Percentiles rank a stretch among this genome's conserved stretches.
These are phyloP conservation scores for Chiridota heheva DNA, from an alignment of 35 echinoderm and acorn worm genomes.

Conservation along the genomic window DNA sequence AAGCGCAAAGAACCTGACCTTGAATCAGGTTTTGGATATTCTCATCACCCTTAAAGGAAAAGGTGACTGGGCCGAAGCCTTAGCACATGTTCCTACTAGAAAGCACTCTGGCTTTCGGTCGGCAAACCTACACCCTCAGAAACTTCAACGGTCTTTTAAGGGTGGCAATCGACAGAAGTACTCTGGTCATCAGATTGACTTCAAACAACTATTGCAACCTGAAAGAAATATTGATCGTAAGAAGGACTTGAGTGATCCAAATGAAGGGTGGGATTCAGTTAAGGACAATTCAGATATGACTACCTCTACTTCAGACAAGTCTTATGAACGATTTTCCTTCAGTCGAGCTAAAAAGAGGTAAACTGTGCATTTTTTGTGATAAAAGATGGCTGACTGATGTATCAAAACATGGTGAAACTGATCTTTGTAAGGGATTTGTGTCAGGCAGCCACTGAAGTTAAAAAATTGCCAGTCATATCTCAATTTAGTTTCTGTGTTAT, in stretches of 20 bases:
- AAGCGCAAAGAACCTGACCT: constrained; percentile 73
- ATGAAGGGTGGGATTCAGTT: not conserved
- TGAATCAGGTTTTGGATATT: constrained; percentile 70
- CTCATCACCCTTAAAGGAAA: constrained; percentile 61
- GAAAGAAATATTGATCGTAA: not conserved
- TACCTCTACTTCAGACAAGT: not conserved
- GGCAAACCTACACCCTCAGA: too few species aligned
- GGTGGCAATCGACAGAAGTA: too few species aligned
- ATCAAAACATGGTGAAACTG: too few species aligned
- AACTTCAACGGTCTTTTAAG: too few species aligned
- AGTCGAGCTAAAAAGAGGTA: constrained; percentile 42
- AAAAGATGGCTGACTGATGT: too few species aligned
- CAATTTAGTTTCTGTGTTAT: too few species aligned
- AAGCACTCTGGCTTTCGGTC: constrained; percentile 55
- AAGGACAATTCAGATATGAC: not conserved
- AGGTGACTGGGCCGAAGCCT: constrained; percentile 67
- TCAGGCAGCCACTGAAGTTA: too few species aligned
- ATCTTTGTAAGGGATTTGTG: too few species aligned
- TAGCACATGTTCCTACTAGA: constrained; percentile 66
- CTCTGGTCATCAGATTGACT: not conserved
- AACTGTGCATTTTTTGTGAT: too few species aligned
- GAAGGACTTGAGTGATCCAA: constrained; percentile 12
- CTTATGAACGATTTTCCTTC: constrained; percentile 27
- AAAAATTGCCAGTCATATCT: too few species aligned
- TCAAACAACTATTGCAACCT: not conserved